Evolutionary conservation across 2,888 invertebrate genomes (phyloP), one percentile per base, ranked within the genome.

Genomic region (Pardosa pseudoannulata): DNA sequence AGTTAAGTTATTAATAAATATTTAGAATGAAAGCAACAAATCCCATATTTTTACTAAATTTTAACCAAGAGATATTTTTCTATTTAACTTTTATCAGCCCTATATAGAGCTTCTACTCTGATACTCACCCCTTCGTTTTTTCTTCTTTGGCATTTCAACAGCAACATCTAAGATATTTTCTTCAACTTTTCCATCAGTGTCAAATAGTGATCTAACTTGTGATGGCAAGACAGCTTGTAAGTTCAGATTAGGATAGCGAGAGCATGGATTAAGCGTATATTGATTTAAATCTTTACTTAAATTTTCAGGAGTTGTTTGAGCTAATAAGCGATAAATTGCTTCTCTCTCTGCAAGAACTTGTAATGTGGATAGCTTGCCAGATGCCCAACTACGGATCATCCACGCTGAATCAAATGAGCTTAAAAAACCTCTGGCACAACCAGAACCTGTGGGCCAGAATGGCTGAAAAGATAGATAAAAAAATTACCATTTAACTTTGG

Each of bases 401-500:
- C 99, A 99, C 16, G 97, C 97, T 0, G 98, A 96, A 93, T 99
- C 99, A 92, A 99, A 94, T 2, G 97, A 96, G 27, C 98, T 97
- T 1, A 99, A 93, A 92, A 99, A 99, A 16, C 99, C 99, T 79
- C 99, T 94, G 0, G 98, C 99, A 93, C 98, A 98, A 0, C 99
- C 99, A 1, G 98, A 98, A 0, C 99, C 99, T 0, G 98, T 98
- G 5, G 99, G 99, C 99, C 99, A 99, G 92, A 99, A 99, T 0
- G 97, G 97, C 94, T 94, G 90, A 0, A 92, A 92, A 88, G 6
- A 36, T 7, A 36, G 9, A n/a, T n/a, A n/a, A n/a, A n/a, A n/a
- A n/a, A n/a, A n/a, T n/a, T n/a, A n/a, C n/a, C n/a, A n/a, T n/a
- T n/a, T n/a, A n/a, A n/a, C n/a, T n/a, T n/a, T n/a, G n/a, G n/a